Evolutionary conservation across 2,797 vertebrate genomes (phyloP).

Genomic region (Astyanax mexicanus): DNA sequence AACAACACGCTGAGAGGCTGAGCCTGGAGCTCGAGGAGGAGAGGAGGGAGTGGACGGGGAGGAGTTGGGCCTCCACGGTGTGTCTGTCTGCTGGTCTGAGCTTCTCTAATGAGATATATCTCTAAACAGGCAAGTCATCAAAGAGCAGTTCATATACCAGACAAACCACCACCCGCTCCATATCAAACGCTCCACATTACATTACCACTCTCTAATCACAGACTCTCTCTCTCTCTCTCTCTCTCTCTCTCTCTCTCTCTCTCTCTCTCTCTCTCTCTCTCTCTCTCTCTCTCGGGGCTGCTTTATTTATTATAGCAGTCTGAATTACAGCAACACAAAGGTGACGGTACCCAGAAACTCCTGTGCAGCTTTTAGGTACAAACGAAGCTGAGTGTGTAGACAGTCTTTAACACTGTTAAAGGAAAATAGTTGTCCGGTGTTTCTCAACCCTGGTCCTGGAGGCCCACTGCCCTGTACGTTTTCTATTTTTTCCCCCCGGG

Average conservation of each 20-base stretch:
- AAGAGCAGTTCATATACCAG: slow-evolving; percentile 34
- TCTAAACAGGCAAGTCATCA: slow-evolving; percentile 16
- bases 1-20: no score
- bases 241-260: no score
- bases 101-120: no score
- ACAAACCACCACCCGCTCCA: slow-evolving; percentile 7
- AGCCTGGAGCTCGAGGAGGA: no score
- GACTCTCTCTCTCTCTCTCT: slow-evolving; percentile 11
- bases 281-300: no score
- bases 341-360: slow-evolving; percentile 23
- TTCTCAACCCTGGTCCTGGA: no score
- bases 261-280: no score
- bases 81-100: not conserved
- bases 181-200: slow-evolving; percentile 49
- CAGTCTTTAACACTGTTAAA: not conserved
- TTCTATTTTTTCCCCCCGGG: no score
- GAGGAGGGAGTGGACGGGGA: no score
- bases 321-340: slow-evolving; percentile 20
- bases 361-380: slow-evolving; percentile 5
- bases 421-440: no score
- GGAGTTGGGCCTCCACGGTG: no score
- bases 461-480: no score
- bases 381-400: not conserved
- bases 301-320: slow-evolving; percentile 41
- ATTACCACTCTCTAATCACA: slow-evolving; percentile 46